Evolutionary conservation across 1,140 invertebrate species (phyloP).

Genomic region (Pogonognathellus flavescens): DNA sequence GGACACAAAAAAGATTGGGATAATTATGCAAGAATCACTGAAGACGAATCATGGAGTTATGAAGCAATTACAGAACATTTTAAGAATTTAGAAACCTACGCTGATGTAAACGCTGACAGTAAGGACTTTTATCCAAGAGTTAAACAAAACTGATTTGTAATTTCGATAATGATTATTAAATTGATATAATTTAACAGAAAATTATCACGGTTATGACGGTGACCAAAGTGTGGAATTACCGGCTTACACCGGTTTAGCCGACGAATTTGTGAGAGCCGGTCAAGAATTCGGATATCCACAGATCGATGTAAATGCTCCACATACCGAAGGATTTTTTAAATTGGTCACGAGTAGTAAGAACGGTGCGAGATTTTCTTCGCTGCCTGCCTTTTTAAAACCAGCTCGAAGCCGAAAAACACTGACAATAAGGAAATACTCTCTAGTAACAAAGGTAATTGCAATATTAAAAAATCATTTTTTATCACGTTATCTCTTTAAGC

Average conservation of each 20-base stretch:
- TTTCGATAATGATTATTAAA: constrained; percentile 78
- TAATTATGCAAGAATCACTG: too few relatives aligned
- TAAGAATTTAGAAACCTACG: background rate
- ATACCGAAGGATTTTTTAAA: constrained; percentile 19
- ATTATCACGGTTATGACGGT: constrained; percentile 1
- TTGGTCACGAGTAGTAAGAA: background rate
- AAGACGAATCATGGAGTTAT: too few relatives aligned
- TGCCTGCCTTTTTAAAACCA: background rate
- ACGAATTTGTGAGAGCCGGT: constrained; percentile 72
- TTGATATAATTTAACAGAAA: constrained; percentile 69
- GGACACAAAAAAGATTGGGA: too few relatives aligned
- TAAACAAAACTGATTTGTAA: constrained; percentile 76
- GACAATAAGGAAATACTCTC: constrained; percentile 14
- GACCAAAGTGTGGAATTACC: background rate
- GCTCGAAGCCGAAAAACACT: background rate
- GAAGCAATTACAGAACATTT: background rate
- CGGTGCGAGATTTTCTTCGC: background rate
- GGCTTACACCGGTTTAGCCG: background rate
- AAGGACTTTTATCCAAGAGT: constrained; percentile 71
- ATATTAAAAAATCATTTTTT: constrained; percentile 64
- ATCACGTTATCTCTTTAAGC: constrained; percentile 63
- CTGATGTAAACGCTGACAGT: constrained; percentile 27
- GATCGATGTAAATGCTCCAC: constrained; percentile 32
- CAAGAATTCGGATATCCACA: constrained; percentile 44
- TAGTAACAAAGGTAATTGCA: constrained; percentile 15